phyloP scores from a whole-genome alignment of 2,113 vertebrate genomes.

The Mormyrus lacerda region DNA sequence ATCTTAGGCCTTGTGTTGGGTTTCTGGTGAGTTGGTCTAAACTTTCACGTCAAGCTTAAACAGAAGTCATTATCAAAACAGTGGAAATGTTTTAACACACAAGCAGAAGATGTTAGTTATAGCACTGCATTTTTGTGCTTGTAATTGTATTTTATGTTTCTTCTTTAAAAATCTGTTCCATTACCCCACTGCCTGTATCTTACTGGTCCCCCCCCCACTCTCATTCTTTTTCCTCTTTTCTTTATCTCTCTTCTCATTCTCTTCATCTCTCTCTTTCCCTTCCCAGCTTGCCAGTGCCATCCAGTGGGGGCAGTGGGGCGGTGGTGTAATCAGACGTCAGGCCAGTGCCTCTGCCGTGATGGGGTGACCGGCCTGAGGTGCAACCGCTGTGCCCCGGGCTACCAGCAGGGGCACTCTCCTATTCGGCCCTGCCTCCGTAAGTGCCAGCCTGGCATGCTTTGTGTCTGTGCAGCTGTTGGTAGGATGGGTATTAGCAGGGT shows the following conservation, averaged over 20 bases:
- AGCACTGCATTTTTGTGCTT: not conserved
- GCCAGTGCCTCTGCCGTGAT: constrained; percentile 77
- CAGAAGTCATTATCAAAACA: constrained; percentile 33
- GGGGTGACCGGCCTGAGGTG: constrained; percentile 75
- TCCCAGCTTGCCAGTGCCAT: constrained; percentile 68
- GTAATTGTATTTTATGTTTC: not conserved
- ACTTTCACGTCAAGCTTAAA: constrained; percentile 39
- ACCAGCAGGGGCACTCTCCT: constrained; percentile 73
- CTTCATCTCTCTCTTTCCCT: constrained; percentile 10
- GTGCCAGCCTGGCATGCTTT: not conserved
- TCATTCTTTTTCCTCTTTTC: not conserved
- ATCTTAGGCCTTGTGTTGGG: constrained; percentile 38
- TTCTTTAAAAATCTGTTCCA: constrained; percentile 25
- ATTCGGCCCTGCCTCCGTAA: constrained; percentile 76
- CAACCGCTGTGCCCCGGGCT: constrained; percentile 73
- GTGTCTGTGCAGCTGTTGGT: not conserved
- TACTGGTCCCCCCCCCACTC: not conserved
- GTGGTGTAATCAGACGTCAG: constrained; percentile 78
- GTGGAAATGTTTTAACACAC: not conserved
- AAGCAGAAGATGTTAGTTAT: not conserved
- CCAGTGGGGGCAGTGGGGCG: constrained; percentile 69
- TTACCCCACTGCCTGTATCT: constrained; percentile 19
- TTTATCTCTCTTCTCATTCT: constrained; percentile 4
- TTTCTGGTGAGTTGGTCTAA: constrained; percentile 46
- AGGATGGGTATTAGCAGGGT: not conserved